A percentile compares a stretch with the other conserved stretches of the same genome.
phyloP scores from a whole-genome alignment of 2,888 invertebrate genomes.

The Galeruca laticollis region DNA sequence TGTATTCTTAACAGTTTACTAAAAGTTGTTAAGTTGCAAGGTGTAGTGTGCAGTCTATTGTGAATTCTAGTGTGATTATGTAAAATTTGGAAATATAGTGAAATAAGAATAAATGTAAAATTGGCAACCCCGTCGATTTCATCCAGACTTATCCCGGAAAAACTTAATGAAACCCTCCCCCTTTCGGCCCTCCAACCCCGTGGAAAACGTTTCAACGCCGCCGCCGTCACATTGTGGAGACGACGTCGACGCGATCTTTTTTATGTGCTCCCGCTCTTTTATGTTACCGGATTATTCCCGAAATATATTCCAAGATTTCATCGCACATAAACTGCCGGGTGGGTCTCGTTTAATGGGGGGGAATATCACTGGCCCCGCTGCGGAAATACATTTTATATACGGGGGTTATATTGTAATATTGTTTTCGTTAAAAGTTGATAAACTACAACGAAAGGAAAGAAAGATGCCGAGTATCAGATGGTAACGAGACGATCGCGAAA shows the following conservation, averaged over 20 bases:
- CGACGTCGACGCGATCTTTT: conserved; percentile 39
- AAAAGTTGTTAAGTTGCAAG: no score
- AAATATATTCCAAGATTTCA: conserved; percentile 39
- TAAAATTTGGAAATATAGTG: no score
- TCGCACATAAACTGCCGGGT: conserved; percentile 41
- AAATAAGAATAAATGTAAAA: no score
- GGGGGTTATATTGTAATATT: conserved; percentile 8
- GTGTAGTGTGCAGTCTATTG: no score
- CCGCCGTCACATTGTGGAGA: conserved; percentile 20
- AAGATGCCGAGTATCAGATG: neutral
- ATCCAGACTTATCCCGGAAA: conserved; percentile 11
- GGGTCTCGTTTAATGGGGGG: conserved; percentile 25
- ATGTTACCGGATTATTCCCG: conserved; percentile 37
- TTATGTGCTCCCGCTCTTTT: conserved; percentile 36
- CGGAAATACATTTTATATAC: conserved; percentile 17
- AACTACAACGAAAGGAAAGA: neutral
- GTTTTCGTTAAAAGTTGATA: conserved; percentile 8
- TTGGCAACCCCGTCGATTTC: conserved; percentile 9
- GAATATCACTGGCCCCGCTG: conserved; percentile 20
- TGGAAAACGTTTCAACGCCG: conserved; percentile 6
- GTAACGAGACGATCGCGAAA: neutral
- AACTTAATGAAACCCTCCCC: conserved; percentile 29
- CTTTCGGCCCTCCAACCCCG: conserved; percentile 1
- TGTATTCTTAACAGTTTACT: no score
- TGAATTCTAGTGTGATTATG: no score